phyloP scores from a whole-genome alignment of 2,888 invertebrate species.

The Pollenia labialis region DNA sequence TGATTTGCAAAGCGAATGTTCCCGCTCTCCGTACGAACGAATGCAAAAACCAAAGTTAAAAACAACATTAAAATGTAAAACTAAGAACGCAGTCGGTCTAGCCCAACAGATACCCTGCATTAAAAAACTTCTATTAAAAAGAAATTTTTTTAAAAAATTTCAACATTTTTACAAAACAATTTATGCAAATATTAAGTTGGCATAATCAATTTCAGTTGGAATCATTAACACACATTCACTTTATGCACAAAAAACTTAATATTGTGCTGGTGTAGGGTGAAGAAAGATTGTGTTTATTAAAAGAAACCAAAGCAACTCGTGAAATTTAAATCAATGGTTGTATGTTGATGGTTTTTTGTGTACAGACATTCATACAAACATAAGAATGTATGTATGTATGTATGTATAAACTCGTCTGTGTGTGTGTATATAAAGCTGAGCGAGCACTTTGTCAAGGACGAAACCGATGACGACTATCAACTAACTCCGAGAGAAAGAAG shows the following conservation, averaged over 20 bases:
- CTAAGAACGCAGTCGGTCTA: not conserved
- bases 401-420: not conserved
- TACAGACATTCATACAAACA: not conserved
- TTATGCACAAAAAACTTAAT: not conserved
- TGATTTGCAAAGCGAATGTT: constrained; percentile 82
- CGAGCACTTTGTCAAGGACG: constrained; percentile 74
- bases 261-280: constrained; percentile 2
- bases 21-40: constrained; percentile 37
- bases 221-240: not conserved
- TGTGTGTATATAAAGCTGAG: constrained; percentile 60
- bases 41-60: constrained; percentile 44
- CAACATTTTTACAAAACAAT: no score
- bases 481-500: constrained; percentile 73
- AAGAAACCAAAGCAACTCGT: constrained; percentile 48
- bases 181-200: no score
- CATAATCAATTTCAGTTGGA: no score
- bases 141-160: no score
- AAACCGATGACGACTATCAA: constrained; percentile 64
- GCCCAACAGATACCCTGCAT: not conserved
- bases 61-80: constrained; percentile 64
- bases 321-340: constrained; percentile 43
- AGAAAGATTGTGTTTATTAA: constrained; percentile 3
- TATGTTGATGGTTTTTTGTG: constrained; percentile 42
- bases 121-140: not conserved
- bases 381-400: not conserved